Evolutionary conservation across 2,888 invertebrate species (phyloP).

Genomic region (Hydrotaea cyrtoneurina): DNA sequence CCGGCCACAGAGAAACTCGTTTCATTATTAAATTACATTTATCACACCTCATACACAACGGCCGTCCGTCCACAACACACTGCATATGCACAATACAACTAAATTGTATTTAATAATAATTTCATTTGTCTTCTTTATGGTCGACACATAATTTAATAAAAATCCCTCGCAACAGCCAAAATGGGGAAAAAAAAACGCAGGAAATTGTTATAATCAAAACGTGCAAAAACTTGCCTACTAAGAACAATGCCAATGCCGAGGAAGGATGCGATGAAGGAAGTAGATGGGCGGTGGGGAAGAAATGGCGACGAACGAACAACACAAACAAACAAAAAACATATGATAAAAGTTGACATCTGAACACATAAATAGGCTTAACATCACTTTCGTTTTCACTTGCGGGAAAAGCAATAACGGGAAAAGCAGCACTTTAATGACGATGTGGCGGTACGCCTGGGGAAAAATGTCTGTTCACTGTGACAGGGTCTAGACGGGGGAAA

Average conservation of each 20-base stretch:
- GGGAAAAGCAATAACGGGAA: constrained; percentile 18
- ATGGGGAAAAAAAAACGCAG: neutral
- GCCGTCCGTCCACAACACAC: neutral
- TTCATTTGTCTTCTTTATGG: constrained; percentile 50
- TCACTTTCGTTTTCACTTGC: constrained; percentile 34
- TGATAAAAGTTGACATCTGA: constrained; percentile 48
- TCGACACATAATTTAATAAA: constrained; percentile 39
- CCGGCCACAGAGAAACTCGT: neutral
- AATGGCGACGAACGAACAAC: neutral
- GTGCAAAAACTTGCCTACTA: constrained; percentile 11
- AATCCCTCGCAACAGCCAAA: neutral
- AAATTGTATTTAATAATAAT: constrained; percentile 52
- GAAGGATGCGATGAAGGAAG: neutral
- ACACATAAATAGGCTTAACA: constrained; percentile 52
- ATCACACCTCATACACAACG: neutral
- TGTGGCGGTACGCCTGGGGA: neutral
- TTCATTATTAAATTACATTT: constrained; percentile 25
- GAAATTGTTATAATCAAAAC: constrained; percentile 7
- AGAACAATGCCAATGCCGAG: neutral
- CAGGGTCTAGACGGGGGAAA: no score
- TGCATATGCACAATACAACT: neutral
- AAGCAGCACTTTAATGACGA: constrained; percentile 20
- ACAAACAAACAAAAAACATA: constrained; percentile 44
- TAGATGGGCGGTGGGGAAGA: neutral
- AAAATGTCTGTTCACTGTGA: neutral